Percentiles rank a stretch among this genome's conserved stretches.
These are phyloP conservation scores for Amphipyra tragopoginis DNA, from an alignment of 2,888 invertebrate genomes.

Conservation along the genomic window DNA sequence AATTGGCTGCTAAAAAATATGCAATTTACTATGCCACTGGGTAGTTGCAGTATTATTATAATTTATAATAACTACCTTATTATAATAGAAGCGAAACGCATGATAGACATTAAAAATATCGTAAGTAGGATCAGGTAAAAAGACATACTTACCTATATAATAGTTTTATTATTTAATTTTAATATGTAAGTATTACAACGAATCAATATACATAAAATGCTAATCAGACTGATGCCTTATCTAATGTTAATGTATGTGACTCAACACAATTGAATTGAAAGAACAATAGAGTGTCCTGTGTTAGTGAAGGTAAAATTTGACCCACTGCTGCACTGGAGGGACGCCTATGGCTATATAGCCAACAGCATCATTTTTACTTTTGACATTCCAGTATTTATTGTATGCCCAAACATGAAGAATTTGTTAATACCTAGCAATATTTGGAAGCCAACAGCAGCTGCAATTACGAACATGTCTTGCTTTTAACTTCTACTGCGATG, in stretches of 20 bases:
- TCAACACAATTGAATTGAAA: constrained; percentile 70
- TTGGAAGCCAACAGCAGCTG: no score
- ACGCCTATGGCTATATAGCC: constrained; percentile 3
- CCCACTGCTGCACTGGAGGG: constrained; percentile 31
- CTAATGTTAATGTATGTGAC: constrained; percentile 64
- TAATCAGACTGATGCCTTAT: constrained; percentile 65
- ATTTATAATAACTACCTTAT: no score
- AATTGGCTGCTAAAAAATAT: not conserved
- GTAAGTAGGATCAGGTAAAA: constrained; percentile 17
- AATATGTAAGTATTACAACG: constrained; percentile 50
- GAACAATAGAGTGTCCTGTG: constrained; percentile 69
- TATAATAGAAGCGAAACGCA: constrained; percentile 1
- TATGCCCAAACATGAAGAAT: not conserved
- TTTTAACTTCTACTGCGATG: no score
- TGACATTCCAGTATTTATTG: constrained; percentile 2
- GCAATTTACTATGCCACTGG: not conserved
- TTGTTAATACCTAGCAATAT: no score
- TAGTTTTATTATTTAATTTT: constrained; percentile 30
- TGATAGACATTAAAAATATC: constrained; percentile 5
- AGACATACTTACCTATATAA: no score
- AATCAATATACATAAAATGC: constrained; percentile 62
- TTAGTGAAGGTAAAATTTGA: constrained; percentile 60
- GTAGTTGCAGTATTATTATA: not conserved
- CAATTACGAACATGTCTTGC: no score
- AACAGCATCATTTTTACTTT: constrained; percentile 4